These are phyloP conservation scores for Pholis gunnellus DNA, from an alignment of 2,113 vertebrate species.

Conservation along the genomic window DNA sequence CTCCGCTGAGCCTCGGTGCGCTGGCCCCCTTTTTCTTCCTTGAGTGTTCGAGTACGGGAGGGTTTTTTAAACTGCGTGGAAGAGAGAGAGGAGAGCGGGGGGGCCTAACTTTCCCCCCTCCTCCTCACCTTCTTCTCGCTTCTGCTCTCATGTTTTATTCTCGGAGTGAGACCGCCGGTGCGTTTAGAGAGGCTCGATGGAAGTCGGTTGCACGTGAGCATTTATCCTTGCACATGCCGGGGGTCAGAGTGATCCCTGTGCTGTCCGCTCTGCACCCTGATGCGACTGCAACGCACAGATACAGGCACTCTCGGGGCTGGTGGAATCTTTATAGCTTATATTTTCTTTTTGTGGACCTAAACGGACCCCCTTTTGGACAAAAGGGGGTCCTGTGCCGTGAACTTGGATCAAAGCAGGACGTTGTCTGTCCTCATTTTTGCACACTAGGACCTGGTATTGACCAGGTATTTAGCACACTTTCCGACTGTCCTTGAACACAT, in stretches of 20 bases:
- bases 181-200: slow-evolving; percentile 35
- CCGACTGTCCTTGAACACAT: no score
- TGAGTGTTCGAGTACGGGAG: slow-evolving; percentile 8
- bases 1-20: slow-evolving; percentile 49
- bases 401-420: no score
- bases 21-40: slow-evolving; percentile 18
- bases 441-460: no score
- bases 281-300: slow-evolving; percentile 15
- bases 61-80: slow-evolving; percentile 1
- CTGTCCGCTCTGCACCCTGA: slow-evolving; percentile 19
- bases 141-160: slow-evolving; percentile 61
- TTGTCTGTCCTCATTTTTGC: not conserved
- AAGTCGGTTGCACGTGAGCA: slow-evolving; percentile 36
- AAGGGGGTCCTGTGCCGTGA: no score
- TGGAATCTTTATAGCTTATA: slow-evolving; percentile 22
- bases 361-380: no score
- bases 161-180: slow-evolving; percentile 27
- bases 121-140: not conserved
- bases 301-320: slow-evolving; percentile 25
- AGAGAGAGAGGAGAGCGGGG: slow-evolving; percentile 12
- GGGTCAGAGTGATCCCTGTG: not conserved
- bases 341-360: no score
- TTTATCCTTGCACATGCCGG: not conserved
- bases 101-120: slow-evolving; percentile 30
- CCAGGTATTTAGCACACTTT: no score